Evolutionary conservation across 2,888 invertebrate genomes (phyloP).

Genomic region (Cosmia pyralina): DNA sequence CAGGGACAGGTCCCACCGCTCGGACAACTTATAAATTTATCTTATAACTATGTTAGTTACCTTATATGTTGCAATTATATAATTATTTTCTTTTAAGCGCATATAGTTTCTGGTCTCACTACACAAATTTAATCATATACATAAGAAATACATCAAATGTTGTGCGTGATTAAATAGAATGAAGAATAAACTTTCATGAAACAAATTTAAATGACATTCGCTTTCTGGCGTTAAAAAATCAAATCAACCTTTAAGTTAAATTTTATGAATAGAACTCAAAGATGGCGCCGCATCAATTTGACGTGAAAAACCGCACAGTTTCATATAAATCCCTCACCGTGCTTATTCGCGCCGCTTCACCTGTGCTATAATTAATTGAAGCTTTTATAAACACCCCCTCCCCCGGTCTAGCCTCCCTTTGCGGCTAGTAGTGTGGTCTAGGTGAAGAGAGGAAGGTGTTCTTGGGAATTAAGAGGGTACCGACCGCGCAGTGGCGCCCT

Average conservation of each 20-base stretch:
- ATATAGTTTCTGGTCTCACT: background rate
- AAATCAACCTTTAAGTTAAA: constrained; percentile 7
- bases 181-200: background rate
- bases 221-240: background rate
- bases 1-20: too few species aligned
- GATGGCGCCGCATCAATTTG: constrained; percentile 25
- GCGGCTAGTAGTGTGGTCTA: constrained; percentile 50
- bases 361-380: constrained; percentile 77
- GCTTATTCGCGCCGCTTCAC: constrained; percentile 65
- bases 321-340: constrained; percentile 52
- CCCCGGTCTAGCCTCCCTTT: constrained; percentile 57
- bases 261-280: constrained; percentile 33
- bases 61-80: background rate
- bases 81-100: too few species aligned
- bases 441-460: constrained; percentile 28
- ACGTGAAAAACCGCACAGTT: constrained; percentile 48
- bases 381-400: constrained; percentile 71
- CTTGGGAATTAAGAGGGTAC: background rate
- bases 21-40: too few species aligned
- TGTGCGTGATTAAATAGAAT: background rate
- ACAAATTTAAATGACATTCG: background rate
- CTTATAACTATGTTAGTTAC: too few species aligned
- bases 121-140: background rate
- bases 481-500: too few species aligned
- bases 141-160: background rate